Percentiles rank a stretch among this genome's conserved stretches.
Evolutionary conservation across 64 coral and sea anemone species (phyloP).

Genomic region (Trachythela sp.): DNA sequence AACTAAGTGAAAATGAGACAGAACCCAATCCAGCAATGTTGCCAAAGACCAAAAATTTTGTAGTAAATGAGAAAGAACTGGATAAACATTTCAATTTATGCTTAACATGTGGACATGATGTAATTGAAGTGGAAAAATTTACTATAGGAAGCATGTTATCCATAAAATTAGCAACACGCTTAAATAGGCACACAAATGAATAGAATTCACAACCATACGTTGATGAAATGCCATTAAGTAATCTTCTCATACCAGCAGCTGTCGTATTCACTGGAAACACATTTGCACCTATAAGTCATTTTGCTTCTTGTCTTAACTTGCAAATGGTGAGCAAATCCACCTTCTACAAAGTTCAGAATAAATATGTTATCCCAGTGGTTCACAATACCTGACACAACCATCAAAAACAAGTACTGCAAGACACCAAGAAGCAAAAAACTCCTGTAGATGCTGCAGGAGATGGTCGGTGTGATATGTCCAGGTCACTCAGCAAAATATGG

Average conservation of each 20-base stretch:
- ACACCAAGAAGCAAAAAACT: neutral
- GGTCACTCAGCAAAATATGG: conserved; percentile 42
- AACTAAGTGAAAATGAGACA: neutral
- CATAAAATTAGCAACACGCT: conserved; percentile 3
- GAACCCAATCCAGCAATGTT: neutral
- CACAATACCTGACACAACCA: conserved; percentile 35
- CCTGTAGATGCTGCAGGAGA: conserved; percentile 38
- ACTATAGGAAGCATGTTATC: conserved; percentile 32
- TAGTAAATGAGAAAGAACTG: neutral
- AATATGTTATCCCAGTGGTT: conserved; percentile 37
- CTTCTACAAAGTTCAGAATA: conserved; percentile 52
- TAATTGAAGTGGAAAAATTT: neutral
- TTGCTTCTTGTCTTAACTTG: conserved; percentile 38
- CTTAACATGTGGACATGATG: neutral
- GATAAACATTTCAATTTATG: neutral
- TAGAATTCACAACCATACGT: conserved; percentile 40
- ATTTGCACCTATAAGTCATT: conserved; percentile 19
- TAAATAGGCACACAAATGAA: conserved; percentile 15
- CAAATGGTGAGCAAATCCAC: conserved; percentile 40
- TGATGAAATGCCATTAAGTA: conserved; percentile 13
- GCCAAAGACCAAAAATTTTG: neutral
- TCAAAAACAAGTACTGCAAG: conserved; percentile 5
- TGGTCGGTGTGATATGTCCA: conserved; percentile 55
- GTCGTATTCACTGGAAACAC: conserved; percentile 54
- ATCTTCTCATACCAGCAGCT: conserved; percentile 47